phyloP scores from a whole-genome alignment of 2,113 vertebrate species.

The Clarias gariepinus region DNA sequence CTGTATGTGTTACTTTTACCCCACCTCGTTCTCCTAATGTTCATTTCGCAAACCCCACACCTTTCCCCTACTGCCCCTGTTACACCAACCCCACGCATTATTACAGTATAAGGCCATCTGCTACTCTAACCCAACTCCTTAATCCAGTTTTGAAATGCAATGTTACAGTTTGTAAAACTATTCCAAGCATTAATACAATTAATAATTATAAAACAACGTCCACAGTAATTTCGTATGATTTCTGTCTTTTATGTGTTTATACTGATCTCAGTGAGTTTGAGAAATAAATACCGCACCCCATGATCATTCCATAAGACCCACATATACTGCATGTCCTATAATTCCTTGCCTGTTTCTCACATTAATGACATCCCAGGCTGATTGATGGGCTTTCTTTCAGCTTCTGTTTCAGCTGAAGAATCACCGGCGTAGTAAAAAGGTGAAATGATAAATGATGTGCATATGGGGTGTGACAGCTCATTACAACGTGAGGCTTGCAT shows the following conservation, averaged over 20 bases:
- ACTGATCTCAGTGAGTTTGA: neutral
- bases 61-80: no score
- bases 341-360: neutral
- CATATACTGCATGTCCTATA: neutral
- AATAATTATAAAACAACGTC: neutral
- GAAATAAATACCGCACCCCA: neutral
- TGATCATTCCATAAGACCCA: no score
- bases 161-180: neutral
- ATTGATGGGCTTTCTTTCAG: constrained; percentile 10
- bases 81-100: no score
- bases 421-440: neutral
- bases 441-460: constrained; percentile 6
- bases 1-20: no score
- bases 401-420: neutral
- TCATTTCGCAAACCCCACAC: no score
- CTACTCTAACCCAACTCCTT: no score
- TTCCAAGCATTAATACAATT: no score
- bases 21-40: no score
- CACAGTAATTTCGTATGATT: neutral
- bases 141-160: neutral
- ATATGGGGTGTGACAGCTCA: constrained; percentile 1
- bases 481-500: neutral
- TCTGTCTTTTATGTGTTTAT: neutral
- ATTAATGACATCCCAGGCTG: neutral
- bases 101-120: no score